Conservation (phyloP, 2,888 invertebrate genomes). For the Andrena bicolor region DNA sequence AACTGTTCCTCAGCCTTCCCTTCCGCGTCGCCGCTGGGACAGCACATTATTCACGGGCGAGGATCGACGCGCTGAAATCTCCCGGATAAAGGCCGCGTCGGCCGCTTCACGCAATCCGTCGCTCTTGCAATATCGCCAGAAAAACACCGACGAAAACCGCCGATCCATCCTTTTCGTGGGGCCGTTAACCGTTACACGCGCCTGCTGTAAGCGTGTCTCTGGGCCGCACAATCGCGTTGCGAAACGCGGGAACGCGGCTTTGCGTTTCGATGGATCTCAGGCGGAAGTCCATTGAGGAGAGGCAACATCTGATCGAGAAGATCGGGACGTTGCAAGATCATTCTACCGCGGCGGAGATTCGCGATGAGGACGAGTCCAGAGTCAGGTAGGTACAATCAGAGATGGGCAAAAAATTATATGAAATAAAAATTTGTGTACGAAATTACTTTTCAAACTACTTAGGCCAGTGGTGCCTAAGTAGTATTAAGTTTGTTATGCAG, state of each 20-base stretch:
- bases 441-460: too few relatives aligned
- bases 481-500: too few relatives aligned
- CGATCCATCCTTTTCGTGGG: not conserved
- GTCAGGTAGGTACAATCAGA: too few relatives aligned
- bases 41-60: constrained; percentile 24
- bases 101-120: constrained; percentile 9
- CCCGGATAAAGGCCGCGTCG: not conserved
- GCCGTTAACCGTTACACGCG: not conserved
- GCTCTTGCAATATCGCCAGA: constrained; percentile 24
- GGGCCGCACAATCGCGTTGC: constrained; percentile 30
- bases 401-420: too few relatives aligned
- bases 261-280: constrained; percentile 16
- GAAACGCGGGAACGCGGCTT: constrained; percentile 13
- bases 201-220: constrained; percentile 20
- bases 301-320: too few relatives aligned
- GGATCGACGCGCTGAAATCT: constrained; percentile 27
- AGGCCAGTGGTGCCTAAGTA: too few relatives aligned
- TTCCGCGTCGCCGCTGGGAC: constrained; percentile 27
- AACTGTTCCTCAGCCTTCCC: constrained; percentile 16
- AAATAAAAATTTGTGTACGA: too few relatives aligned
- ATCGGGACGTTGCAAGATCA: too few relatives aligned
- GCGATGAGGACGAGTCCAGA: too few relatives aligned
- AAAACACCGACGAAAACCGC: constrained; percentile 29
- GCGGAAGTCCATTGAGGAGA: not conserved
- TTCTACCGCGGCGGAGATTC: too few relatives aligned